phyloP scores from a whole-genome alignment of 2,113 vertebrate species.

The Siniperca chuatsi region DNA sequence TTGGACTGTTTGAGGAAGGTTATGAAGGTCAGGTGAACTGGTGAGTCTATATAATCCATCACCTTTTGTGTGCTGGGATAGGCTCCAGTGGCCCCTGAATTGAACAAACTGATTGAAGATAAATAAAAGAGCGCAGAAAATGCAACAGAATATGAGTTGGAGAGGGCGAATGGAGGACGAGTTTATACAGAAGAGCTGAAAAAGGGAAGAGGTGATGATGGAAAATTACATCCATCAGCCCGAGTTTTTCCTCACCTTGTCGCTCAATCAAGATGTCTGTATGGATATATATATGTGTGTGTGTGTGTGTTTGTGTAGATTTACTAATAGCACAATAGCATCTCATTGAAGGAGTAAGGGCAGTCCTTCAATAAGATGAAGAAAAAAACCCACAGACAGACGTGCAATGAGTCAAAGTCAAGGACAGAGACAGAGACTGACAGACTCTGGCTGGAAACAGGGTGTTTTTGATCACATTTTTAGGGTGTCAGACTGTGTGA shows the following conservation, averaged over 20 bases:
- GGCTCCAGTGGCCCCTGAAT: background rate
- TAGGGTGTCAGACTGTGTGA: slow-evolving; percentile 4
- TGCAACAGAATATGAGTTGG: slow-evolving; percentile 1
- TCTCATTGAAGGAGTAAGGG: slow-evolving; percentile 27
- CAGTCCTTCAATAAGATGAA: slow-evolving; percentile 33
- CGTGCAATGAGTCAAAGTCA: slow-evolving; percentile 17
- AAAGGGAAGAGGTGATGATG: slow-evolving; percentile 41
- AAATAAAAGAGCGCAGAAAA: slow-evolving; percentile 18
- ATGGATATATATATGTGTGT: slow-evolving; percentile 10
- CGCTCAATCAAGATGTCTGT: slow-evolving; percentile 33
- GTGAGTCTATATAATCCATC: background rate
- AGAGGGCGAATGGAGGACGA: slow-evolving; percentile 37
- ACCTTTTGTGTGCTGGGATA: background rate
- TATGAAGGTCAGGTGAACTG: background rate
- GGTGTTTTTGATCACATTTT: slow-evolving; percentile 15
- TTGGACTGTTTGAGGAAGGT: no score
- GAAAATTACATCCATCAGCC: slow-evolving; percentile 55
- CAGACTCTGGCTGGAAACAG: slow-evolving; percentile 2
- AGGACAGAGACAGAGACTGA: slow-evolving; percentile 34
- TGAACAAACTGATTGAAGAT: slow-evolving; percentile 13
- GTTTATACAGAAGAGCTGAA: slow-evolving; percentile 22
- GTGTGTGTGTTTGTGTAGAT: background rate
- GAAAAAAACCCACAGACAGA: background rate
- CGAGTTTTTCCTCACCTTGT: slow-evolving; percentile 40
- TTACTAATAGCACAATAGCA: slow-evolving; percentile 39